Percentiles rank a stretch among this genome's conserved stretches.
phyloP scores from a whole-genome alignment of 2,888 invertebrate genomes.

The Eretmocerus hayati region DNA sequence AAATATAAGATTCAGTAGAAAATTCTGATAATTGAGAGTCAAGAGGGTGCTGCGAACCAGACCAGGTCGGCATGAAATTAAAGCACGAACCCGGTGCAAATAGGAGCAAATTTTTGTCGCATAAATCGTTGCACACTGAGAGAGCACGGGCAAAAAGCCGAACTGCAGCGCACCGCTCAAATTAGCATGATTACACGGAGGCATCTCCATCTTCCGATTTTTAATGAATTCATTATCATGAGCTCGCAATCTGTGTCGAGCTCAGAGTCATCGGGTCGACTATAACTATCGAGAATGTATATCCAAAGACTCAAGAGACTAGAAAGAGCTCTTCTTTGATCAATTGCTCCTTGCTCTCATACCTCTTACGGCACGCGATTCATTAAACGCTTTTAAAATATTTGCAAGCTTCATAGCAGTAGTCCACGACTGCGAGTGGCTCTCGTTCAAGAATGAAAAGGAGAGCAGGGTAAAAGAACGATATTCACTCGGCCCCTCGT shows the following conservation, averaged over 20 bases:
- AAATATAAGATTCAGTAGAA: background rate
- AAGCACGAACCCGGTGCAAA: background rate
- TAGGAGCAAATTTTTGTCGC: background rate
- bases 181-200: background rate
- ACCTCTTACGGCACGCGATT: background rate
- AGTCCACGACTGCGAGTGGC: background rate
- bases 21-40: background rate
- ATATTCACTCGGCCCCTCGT: conserved; percentile 15
- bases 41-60: background rate
- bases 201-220: background rate
- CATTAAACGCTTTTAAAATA: conserved; percentile 15
- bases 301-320: no score
- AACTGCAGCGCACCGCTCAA: background rate
- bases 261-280: background rate
- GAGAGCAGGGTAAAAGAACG: background rate
- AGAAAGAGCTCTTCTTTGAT: background rate
- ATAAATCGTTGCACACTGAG: no score
- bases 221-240: conserved; percentile 8
- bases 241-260: background rate
- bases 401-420: conserved; percentile 8
- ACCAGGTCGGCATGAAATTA: background rate
- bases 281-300: background rate
- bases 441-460: background rate
- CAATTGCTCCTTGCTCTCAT: background rate
- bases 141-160: background rate